Evolutionary conservation across 2,888 invertebrate species (phyloP), one percentile per base, ranked within the genome.

Genomic region (Drosophila dives): DNA sequence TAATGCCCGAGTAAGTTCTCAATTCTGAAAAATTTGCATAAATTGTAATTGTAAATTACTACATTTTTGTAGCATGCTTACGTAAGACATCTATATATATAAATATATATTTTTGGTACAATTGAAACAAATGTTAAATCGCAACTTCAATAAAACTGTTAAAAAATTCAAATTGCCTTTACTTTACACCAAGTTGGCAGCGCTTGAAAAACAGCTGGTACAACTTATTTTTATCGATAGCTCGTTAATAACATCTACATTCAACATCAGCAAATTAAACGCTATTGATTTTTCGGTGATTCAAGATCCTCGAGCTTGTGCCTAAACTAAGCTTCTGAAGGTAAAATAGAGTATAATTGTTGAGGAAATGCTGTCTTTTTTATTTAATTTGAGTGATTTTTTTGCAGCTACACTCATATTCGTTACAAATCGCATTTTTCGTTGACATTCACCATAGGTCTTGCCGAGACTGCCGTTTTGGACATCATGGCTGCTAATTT

Each of bases 401-500:
- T 38, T 67, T 56, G 32, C 59, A 78, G 81, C 78, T 65, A 53
- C 29, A 64, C 34, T 33, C 34, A 55, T 72, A 67, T 64, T 72
- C 49, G 73, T 55, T 45, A 68, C 54, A 72, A 49, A 51, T 51
- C 60, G 38, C 36, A 48, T 32, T 63, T 20, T 54, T 34, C 10
- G 36, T 50, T 60, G 67, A 61, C 75, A 50, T 72, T 85, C 91
- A 92, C 86, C 90, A 93, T 92, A 92, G 92, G 92, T 86, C 92
- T 92, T 89, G 92, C 97, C 94, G 96, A 97, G 93, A 97, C 96
- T 92, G 97, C 97, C 94, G 96, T 97, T 94, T 96, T 97, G 96
- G 97, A 97, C 94, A 97, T 97, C 95, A 97, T 97, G 96, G 97
- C 98, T 94, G 97, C 97, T 89, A 97, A 96, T 93, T 94, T 98